Evolutionary conservation across 2,888 invertebrate species (phyloP).

Genomic region (Drosophila lutescens): DNA sequence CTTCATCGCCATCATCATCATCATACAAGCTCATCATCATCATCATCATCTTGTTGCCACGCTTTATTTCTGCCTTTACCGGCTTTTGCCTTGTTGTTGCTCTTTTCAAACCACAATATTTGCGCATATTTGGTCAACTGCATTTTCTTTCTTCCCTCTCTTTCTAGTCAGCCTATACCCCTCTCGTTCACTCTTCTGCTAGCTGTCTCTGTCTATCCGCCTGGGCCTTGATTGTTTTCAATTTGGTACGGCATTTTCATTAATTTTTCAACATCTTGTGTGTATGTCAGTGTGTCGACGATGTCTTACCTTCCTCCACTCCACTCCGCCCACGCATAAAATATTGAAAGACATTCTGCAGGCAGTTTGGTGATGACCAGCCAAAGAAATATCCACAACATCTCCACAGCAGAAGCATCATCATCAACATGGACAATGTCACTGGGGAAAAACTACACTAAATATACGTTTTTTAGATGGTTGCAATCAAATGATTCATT

Average conservation of each 20-base stretch:
- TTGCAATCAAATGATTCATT: neutral
- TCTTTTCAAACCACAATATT: constrained; percentile 69
- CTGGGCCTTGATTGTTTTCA: constrained; percentile 71
- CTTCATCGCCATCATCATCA: constrained; percentile 49
- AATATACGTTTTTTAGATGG: neutral
- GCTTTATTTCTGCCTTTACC: constrained; percentile 50
- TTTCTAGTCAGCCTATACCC: constrained; percentile 22
- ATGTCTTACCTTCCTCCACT: constrained; percentile 48
- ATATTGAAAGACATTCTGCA: constrained; percentile 66
- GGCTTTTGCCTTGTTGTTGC: constrained; percentile 50
- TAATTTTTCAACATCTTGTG: constrained; percentile 69
- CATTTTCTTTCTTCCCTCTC: constrained; percentile 44
- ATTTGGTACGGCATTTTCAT: constrained; percentile 75
- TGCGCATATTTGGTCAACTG: constrained; percentile 78
- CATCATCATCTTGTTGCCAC: constrained; percentile 26
- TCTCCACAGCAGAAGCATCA: constrained; percentile 16
- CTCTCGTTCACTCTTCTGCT: neutral
- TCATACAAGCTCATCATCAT: constrained; percentile 3
- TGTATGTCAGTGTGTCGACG: constrained; percentile 37
- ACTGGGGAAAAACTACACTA: constrained; percentile 3
- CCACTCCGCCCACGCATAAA: constrained; percentile 69
- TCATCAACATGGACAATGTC: constrained; percentile 22
- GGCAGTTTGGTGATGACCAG: constrained; percentile 38
- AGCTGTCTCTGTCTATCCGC: constrained; percentile 8
- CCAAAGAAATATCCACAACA: constrained; percentile 4